phyloP scores from a whole-genome alignment of 2,113 vertebrate genomes.

The Toxotes chatareus region DNA sequence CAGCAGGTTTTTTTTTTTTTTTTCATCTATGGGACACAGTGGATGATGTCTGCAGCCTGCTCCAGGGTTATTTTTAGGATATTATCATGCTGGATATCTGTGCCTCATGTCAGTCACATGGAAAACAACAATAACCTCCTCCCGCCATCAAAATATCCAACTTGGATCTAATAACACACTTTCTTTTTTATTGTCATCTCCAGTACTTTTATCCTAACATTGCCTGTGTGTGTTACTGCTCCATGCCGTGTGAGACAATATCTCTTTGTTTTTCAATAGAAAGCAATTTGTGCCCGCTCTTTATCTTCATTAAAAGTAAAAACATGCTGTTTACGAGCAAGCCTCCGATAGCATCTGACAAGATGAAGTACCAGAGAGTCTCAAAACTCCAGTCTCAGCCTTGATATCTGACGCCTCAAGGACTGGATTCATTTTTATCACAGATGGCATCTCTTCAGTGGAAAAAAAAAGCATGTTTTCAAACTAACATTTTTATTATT shows the following conservation, averaged over 20 bases:
- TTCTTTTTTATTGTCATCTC: not conserved
- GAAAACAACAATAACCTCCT: not conserved
- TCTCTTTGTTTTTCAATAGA: not conserved
- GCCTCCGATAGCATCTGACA: constrained; percentile 10
- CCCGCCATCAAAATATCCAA: not conserved
- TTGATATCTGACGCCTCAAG: constrained; percentile 25
- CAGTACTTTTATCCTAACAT: not conserved
- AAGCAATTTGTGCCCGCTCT: not conserved
- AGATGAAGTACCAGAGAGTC: not conserved
- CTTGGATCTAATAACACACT: not conserved
- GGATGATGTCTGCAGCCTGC: constrained; percentile 22
- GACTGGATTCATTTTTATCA: constrained; percentile 32
- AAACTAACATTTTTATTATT: constrained; percentile 49
- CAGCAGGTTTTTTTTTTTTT: constrained; percentile 40
- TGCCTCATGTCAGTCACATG: not conserved
- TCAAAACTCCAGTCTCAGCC: constrained; percentile 3
- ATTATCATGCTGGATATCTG: constrained; percentile 26
- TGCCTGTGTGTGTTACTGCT: not conserved
- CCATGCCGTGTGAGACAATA: not conserved
- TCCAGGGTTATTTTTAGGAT: constrained; percentile 52
- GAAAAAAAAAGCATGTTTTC: constrained; percentile 32
- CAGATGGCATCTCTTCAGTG: constrained; percentile 54
- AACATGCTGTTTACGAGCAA: not conserved
- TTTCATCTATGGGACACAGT: constrained; percentile 12
- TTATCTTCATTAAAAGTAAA: constrained; percentile 9